Conservation (phyloP, 2,113 vertebrate species). For the Chionodraco myersi region DNA sequence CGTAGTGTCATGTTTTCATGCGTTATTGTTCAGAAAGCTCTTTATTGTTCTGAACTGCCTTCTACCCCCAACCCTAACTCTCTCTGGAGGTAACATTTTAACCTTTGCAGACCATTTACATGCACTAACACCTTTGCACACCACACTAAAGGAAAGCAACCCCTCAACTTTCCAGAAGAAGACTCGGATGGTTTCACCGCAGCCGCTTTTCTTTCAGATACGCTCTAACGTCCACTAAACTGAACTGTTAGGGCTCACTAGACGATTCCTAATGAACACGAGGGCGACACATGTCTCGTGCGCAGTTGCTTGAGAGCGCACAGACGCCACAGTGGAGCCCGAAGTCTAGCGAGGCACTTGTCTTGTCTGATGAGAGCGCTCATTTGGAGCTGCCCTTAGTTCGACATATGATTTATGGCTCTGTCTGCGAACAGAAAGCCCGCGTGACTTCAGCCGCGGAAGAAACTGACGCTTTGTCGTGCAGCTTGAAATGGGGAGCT, state of each 20-base stretch:
- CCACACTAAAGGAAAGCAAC: too few relatives aligned
- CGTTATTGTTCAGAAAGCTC: too few relatives aligned
- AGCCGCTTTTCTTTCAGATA: constrained; percentile 44
- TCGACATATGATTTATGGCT: constrained; percentile 79
- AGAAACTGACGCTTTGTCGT: constrained; percentile 33
- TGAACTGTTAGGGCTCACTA: constrained; percentile 63
- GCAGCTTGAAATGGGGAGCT: constrained; percentile 24
- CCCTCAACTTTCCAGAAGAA: too few relatives aligned
- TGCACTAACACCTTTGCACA: too few relatives aligned
- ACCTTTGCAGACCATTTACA: too few relatives aligned
- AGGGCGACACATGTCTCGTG: constrained; percentile 56
- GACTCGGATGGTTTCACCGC: constrained; percentile 51
- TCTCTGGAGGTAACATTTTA: too few relatives aligned
- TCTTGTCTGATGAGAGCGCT: constrained; percentile 84
- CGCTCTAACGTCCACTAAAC: constrained; percentile 53
- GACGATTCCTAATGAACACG: constrained; percentile 72
- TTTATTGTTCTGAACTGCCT: too few relatives aligned
- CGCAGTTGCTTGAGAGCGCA: constrained; percentile 65
- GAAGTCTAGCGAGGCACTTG: constrained; percentile 81
- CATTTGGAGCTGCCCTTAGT: constrained; percentile 82
- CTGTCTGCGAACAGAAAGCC: constrained; percentile 64
- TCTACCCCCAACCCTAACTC: too few relatives aligned
- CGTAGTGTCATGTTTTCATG: too few relatives aligned
- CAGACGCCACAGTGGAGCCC: constrained; percentile 79
- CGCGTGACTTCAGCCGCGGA: constrained; percentile 42